These are phyloP conservation scores for Hiodon tergisus DNA, from an alignment of 2,113 vertebrate genomes.

Conservation along the genomic window DNA sequence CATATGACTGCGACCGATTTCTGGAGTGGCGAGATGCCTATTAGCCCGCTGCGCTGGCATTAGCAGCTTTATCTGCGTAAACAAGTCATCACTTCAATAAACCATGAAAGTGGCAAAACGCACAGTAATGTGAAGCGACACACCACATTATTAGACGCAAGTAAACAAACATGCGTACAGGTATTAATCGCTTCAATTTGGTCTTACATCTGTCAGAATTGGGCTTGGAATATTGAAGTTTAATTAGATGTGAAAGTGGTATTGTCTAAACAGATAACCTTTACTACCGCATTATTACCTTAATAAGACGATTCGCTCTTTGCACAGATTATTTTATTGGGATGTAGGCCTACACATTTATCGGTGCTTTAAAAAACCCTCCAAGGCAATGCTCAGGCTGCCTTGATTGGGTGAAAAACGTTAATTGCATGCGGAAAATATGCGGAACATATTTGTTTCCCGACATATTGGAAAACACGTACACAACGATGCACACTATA, in stretches of 20 bases:
- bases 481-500: too few species aligned
- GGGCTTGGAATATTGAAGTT: neutral
- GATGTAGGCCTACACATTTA: neutral
- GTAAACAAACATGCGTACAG: slow-evolving; percentile 9
- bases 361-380: neutral
- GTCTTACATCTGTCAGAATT: neutral
- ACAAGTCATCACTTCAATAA: slow-evolving; percentile 3
- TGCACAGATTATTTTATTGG: neutral
- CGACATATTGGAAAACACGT: too few species aligned
- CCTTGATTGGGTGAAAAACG: neutral
- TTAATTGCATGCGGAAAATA: neutral
- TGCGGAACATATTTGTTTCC: too few species aligned
- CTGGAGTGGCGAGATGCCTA: neutral
- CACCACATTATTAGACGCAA: neutral
- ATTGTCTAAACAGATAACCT: neutral
- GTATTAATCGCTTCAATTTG: neutral
- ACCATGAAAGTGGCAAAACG: slow-evolving; percentile 14
- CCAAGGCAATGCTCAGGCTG: neutral
- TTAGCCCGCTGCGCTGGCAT: slow-evolving; percentile 4
- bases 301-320: neutral
- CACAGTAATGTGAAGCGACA: slow-evolving; percentile 5
- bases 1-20: neutral
- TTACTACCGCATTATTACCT: neutral
- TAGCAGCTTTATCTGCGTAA: neutral
- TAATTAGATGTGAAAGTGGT: neutral